Percentiles rank a stretch among this genome's conserved stretches.
Evolutionary conservation across 1,140 invertebrate genomes (phyloP).

Genomic region (Steinernema feltiae): DNA sequence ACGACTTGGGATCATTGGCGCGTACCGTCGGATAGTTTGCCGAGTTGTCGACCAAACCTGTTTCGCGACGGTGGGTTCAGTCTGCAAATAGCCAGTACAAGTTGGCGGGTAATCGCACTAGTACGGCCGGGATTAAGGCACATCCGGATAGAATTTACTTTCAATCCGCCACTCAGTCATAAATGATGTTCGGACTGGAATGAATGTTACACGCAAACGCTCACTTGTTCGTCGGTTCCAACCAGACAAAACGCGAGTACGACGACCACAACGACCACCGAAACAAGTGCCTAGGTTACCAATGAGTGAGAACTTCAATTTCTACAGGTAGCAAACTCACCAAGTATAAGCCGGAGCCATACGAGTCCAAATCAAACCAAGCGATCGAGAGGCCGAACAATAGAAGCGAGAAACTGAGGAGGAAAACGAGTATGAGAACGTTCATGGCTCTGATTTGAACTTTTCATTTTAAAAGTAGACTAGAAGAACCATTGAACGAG

Average conservation of each 20-base stretch:
- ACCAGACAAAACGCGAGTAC: constrained; percentile 39
- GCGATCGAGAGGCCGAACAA: constrained; percentile 12
- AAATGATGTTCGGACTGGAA: neutral
- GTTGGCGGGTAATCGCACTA: neutral
- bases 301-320: neutral
- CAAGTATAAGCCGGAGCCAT: constrained; percentile 35
- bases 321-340: constrained; percentile 16
- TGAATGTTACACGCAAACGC: neutral
- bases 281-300: constrained; percentile 28
- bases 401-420: constrained; percentile 3
- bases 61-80: constrained; percentile 40
- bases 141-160: neutral
- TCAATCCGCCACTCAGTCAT: constrained; percentile 14
- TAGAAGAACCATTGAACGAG: neutral
- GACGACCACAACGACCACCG: constrained; percentile 38
- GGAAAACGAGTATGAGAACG: constrained; percentile 19
- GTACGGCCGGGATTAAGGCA: neutral
- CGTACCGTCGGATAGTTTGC: constrained; percentile 36
- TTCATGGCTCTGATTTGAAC: constrained; percentile 14
- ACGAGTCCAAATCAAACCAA: constrained; percentile 17
- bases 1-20: neutral
- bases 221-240: constrained; percentile 39
- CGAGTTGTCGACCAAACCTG: constrained; percentile 41
- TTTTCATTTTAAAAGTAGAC: constrained; percentile 12
- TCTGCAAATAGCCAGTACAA: constrained; percentile 25